Evolutionary conservation across 2,797 vertebrate species (phyloP).

Genomic region (Microchirus variegatus): DNA sequence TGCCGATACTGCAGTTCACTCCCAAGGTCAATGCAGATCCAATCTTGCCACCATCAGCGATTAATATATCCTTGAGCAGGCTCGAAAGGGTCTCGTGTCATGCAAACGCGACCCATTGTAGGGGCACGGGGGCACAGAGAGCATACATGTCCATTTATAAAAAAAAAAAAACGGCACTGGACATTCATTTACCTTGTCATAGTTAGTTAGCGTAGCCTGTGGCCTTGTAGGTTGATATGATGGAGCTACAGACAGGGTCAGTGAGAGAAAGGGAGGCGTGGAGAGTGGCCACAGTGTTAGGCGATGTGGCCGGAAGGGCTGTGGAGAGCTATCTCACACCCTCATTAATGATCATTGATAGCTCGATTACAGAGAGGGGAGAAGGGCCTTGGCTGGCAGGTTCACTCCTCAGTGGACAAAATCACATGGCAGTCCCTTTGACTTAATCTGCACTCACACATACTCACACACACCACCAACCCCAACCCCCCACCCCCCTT

Average conservation of each 20-base stretch:
- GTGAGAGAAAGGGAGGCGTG: constrained; percentile 18
- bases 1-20: constrained; percentile 58
- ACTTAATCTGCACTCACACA: neutral
- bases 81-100: constrained; percentile 56
- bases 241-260: constrained; percentile 32
- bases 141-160: constrained; percentile 33
- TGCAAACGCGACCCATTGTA: constrained; percentile 49
- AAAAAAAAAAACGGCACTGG: constrained; percentile 15
- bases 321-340: constrained; percentile 50
- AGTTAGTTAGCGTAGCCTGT: constrained; percentile 31
- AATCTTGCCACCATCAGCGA: constrained; percentile 85
- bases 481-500: neutral
- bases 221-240: constrained; percentile 33
- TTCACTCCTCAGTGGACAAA: constrained; percentile 37
- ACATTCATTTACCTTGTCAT: constrained; percentile 45
- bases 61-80: constrained; percentile 71
- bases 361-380: constrained; percentile 55
- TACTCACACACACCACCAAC: neutral
- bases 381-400: constrained; percentile 42
- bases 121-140: neutral
- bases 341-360: constrained; percentile 73
- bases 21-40: constrained; percentile 87
- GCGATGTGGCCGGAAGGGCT: constrained; percentile 39
- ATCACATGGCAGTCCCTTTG: constrained; percentile 25
- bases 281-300: constrained; percentile 27